Evolutionary conservation across 2,113 vertebrate species (phyloP), one percentile per base, ranked within the genome.

Genomic region (Gobius niger): DNA sequence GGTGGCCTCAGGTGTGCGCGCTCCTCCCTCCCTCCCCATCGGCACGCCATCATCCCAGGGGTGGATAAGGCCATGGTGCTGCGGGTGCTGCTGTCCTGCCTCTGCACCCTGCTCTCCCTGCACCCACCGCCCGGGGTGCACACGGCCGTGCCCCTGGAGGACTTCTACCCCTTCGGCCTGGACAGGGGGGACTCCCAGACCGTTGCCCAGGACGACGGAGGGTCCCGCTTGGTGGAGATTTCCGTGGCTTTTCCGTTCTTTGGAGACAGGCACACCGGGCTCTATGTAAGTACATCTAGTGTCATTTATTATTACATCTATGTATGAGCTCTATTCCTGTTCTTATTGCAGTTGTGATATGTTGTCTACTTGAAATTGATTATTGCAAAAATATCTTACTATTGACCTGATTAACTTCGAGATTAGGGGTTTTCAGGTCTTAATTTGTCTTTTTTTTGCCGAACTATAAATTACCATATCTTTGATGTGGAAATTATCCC

Each of bases 211-310:
- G 97, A 98, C 82, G 97, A 99, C 80, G 97, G 97, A n/a, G 96
- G 97, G 84, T 98, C 97, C 0, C 95, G 97, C 78, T 92, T 97
- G 49, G 93, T 92, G 84, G 90, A 94, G 50, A 94, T 98, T 82
- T 93, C 95, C 0, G 90, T 93, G 72, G 92, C 89, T 16, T 97
- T 98, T 87, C 95, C 96, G n/a, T 98, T 98, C 93, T 98, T 98
- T 72, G 96, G 97, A 67, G 95, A 95, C 69, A 90, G 88, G 75
- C 97, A 99, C 92, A 90, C 92, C 0, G 96, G 95, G 51, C 96
- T 98, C 88, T 99, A 98, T 71, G 97, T 98, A 91, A 99, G 96
- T 99, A 93, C 54, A 42, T 34, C 24, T 4, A 34, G 24, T 34
- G 24, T 34, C 24, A 34, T 34, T 34, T 0, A 34, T 34, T 34